Base-by-base conservation (phyloP, 2,797 vertebrate species). In the Dicrostonyx torquatus region DNA sequence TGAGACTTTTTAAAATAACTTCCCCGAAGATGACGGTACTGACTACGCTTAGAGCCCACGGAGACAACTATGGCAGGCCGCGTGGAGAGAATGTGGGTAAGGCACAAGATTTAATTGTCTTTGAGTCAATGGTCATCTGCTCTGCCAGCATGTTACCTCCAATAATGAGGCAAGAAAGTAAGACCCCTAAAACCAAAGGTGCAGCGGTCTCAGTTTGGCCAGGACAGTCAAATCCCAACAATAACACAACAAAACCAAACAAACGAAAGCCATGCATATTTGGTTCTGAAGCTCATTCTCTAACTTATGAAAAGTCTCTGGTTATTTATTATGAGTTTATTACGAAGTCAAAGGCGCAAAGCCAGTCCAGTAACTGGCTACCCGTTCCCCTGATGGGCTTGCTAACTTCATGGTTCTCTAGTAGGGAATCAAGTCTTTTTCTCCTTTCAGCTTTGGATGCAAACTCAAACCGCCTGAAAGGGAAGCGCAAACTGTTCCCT, bases 151-250 rank as follows among this genome's bases (percentile, higher is more conserved):
- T 26, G 40, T 85, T n/a, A 60, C n/a, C 64, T 91, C 89, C 73
- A 80, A 55, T 91, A 91, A 94, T 68, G 22, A 73, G 73, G 22
- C 37, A 93, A 80, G 55, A 95, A 90, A 93, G 85, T 60, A 91
- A 76, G 70, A n/a, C 31, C 62, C n/a, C 31, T 66, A 68, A 93
- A 93, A 89, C n/a, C 37, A 86, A 93, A 89, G 18, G 45, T 17
- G 43, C 8, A 48, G 43, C 29, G 87, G 70, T 31, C 53, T 75
- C 26, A 76, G 37, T 91, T 95, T 90, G 60, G 10, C 45, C 22
- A 70, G 90, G 43, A 58, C 11, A 77, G 66, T 92, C 73, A 89
- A 72, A 76, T 64, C 20, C 64, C 80, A 87, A 84, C 17, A 22
- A 76, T 5, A 62, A 53, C 24, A 14, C 37, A 70, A 58, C 34